A percentile compares a stretch with the other conserved stretches of the same genome.
Evolutionary conservation across 2,113 vertebrate species (phyloP).

Genomic region (Platichthys stellatus): DNA sequence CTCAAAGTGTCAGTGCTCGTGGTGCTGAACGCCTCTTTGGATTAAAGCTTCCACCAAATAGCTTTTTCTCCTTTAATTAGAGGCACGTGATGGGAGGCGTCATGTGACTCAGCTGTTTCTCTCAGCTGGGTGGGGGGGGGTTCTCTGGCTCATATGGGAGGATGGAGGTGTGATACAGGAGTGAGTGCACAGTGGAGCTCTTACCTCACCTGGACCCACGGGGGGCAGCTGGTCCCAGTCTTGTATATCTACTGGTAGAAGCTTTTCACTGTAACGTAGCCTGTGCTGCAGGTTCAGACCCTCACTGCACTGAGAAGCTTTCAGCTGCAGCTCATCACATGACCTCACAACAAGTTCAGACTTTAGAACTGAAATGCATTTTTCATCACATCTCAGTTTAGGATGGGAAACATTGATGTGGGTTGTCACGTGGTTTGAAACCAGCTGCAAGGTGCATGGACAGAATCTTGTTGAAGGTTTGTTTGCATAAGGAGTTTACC

Average conservation of each 20-base stretch:
- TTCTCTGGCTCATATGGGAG: conserved; percentile 15
- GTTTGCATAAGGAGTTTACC: too few species aligned
- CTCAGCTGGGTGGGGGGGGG: neutral
- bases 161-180: conserved; percentile 27
- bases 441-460: too few species aligned
- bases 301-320: neutral
- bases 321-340: neutral
- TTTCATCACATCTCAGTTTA: neutral
- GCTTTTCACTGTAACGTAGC: neutral
- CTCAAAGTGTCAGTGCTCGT: conserved; percentile 20
- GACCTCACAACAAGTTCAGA: neutral
- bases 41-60: conserved; percentile 33
- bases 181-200: conserved; percentile 10
- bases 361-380: neutral
- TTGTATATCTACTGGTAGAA: neutral
- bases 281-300: neutral
- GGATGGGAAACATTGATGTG: neutral
- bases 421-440: neutral
- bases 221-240: conserved; percentile 10
- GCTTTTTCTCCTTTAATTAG: conserved; percentile 50
- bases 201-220: conserved; percentile 23
- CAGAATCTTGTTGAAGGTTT: neutral
- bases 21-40: conserved; percentile 9
- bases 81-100: conserved; percentile 29
- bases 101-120: conserved; percentile 62